phyloP scores from a whole-genome alignment of 2,113 vertebrate species.

The Triplophysa siluroides region DNA sequence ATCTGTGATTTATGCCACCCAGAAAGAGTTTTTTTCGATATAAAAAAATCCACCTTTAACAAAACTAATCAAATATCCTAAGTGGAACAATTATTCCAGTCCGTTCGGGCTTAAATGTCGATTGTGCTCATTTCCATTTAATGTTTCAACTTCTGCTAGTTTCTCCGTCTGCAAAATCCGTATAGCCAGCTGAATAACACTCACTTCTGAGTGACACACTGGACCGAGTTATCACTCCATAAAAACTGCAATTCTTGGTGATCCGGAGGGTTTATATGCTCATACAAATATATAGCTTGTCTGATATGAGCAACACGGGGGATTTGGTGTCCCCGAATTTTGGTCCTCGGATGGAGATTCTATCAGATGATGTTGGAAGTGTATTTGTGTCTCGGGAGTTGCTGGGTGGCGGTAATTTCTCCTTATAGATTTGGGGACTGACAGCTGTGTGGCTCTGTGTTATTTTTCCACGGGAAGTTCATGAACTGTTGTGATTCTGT shows the following conservation, averaged over 20 bases:
- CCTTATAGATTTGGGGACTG: slow-evolving; percentile 23
- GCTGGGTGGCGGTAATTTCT: background rate
- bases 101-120: background rate
- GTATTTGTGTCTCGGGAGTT: slow-evolving; percentile 21
- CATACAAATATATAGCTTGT: slow-evolving; percentile 16
- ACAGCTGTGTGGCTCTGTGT: slow-evolving; percentile 6
- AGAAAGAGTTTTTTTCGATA: background rate
- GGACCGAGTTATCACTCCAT: slow-evolving; percentile 11
- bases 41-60: background rate
- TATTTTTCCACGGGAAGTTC: slow-evolving; percentile 32
- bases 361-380: slow-evolving; percentile 28
- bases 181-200: background rate
- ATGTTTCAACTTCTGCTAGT: background rate
- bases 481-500: slow-evolving; percentile 12
- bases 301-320: slow-evolving; percentile 32
- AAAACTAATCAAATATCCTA: background rate
- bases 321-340: slow-evolving; percentile 9
- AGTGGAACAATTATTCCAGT: background rate
- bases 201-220: background rate
- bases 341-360: slow-evolving; percentile 25
- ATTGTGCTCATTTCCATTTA: background rate
- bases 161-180: background rate
- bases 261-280: slow-evolving; percentile 32
- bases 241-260: slow-evolving; percentile 28
- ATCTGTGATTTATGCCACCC: background rate